Base-by-base conservation (phyloP, 2,797 vertebrate species). In the Brachyalestes nurse region DNA sequence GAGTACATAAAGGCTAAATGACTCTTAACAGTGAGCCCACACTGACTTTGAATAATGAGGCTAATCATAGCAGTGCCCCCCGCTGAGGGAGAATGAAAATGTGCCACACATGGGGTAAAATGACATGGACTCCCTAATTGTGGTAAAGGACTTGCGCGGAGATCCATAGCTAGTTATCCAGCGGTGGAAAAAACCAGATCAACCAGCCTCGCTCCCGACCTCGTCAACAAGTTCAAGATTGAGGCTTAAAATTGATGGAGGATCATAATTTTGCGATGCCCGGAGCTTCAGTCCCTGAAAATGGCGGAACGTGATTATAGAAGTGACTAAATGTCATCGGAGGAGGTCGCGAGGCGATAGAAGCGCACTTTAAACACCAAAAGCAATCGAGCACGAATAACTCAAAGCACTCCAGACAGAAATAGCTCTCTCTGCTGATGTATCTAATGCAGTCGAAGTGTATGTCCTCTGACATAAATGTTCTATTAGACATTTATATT, bases 11-110 rank as follows among this genome's bases (percentile, higher is more conserved):
- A 78, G 82, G 77, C 77, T 85, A 88, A 88, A 86, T 82, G 75
- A 82, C 82, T 82, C 83, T 85, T 80, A 86, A 86, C 81, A 77
- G 79, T 78, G 80, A 83, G 84, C 77, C 47, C 83, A 86, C 77
- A 82, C 82, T 86, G 81, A 85, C 86, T 82, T 73, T 83, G 83
- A 82, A 85, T 86, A 88, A 88, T 86, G 83, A 85, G 83, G 79
- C 83, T 82, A 87, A 86, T 86, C 86, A 83, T n/a, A 67, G 73
- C 53, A 25, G 7, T 62, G 69, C 75, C 84, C 77, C 85, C 73
- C 76, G 75, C 75, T n/a, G 72, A 67, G 72, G 55, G 58, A 47
- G 42, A 82, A 85, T 60, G 75, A 79, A 79, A 86, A 87, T 83
- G 81, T 83, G 83, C 81, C 86, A 87, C 81, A 85, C 84, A 78